These are phyloP conservation scores for Sminthurides bifidus DNA, from an alignment of 1,140 invertebrate genomes.

Conservation along the genomic window DNA sequence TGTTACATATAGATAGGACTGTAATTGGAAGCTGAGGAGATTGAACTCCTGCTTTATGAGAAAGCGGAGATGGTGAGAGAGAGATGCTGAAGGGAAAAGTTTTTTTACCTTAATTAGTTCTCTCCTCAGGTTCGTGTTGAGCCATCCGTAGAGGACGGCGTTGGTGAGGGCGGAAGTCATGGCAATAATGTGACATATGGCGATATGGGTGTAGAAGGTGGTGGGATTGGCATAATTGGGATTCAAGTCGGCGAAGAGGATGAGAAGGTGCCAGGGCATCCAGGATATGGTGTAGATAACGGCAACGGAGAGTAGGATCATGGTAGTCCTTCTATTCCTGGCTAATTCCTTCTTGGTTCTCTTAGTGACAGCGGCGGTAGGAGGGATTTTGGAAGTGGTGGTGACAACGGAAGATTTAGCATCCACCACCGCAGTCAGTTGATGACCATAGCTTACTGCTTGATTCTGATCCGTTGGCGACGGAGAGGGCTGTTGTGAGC, in stretches of 20 bases:
- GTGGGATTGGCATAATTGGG: slow-evolving; percentile 35
- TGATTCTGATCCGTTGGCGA: no score
- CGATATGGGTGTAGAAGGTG: slow-evolving; percentile 42
- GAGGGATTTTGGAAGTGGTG: neutral
- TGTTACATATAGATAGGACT: neutral
- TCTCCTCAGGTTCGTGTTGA: slow-evolving; percentile 42
- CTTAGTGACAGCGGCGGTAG: neutral
- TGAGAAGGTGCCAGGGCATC: slow-evolving; percentile 46
- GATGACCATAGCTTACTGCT: no score
- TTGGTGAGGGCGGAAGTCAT: slow-evolving; percentile 46
- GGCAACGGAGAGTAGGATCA: slow-evolving; percentile 39
- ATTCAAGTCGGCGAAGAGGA: slow-evolving; percentile 39
- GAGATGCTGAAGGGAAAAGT: no score
- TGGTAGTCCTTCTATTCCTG: slow-evolving; percentile 43
- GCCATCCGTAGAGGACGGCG: slow-evolving; percentile 45
- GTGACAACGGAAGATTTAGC: neutral
- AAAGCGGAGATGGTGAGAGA: no score
- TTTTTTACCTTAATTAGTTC: slow-evolving; percentile 36
- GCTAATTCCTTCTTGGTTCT: slow-evolving; percentile 36
- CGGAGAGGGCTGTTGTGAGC: no score
- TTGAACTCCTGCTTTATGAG: neutral
- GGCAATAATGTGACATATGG: slow-evolving; percentile 44
- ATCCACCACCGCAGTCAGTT: no score
- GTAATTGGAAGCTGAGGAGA: neutral
- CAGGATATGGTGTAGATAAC: slow-evolving; percentile 41